Conservation (phyloP, 2,797 vertebrate species). For the Rhynchotus rufescens region DNA sequence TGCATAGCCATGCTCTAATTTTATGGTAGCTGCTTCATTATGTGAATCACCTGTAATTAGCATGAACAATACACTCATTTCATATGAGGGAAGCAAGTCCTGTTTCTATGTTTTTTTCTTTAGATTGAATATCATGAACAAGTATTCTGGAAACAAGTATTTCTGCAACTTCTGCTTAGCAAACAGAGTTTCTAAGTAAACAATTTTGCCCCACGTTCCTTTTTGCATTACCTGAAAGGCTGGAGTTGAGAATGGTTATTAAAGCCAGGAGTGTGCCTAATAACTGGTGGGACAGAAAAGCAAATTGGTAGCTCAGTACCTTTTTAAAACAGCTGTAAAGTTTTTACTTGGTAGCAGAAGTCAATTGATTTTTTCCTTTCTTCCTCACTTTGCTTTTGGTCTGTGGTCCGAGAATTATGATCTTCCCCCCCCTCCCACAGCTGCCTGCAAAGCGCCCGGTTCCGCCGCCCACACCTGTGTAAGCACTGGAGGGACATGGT, state of each 20-base stretch:
- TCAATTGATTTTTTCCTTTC: constrained; percentile 71
- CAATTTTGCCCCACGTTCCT: neutral
- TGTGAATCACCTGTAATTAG: constrained; percentile 17
- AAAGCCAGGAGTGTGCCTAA: constrained; percentile 59
- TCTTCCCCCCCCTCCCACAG: constrained; percentile 17
- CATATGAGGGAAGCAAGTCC: neutral
- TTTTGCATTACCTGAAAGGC: neutral
- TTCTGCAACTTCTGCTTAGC: constrained; percentile 9
- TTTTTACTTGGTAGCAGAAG: constrained; percentile 73
- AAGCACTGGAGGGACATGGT: constrained; percentile 61
- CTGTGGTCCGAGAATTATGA: neutral
- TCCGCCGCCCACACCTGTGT: constrained; percentile 68
- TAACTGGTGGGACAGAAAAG: constrained; percentile 63
- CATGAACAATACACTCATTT: neutral
- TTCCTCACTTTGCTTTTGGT: constrained; percentile 51
- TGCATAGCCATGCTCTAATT: neutral
- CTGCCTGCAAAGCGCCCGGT: constrained; percentile 48
- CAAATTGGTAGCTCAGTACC: constrained; percentile 68
- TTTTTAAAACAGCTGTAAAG: constrained; percentile 72
- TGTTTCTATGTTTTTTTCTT: neutral
- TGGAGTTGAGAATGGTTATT: constrained; percentile 50
- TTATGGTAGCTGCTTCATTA: constrained; percentile 5
- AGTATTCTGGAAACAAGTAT: neutral
- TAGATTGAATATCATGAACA: neutral
- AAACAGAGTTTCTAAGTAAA: constrained; percentile 54